Conservation (phyloP, 2,888 invertebrate species). For the Craniophora ligustri region DNA sequence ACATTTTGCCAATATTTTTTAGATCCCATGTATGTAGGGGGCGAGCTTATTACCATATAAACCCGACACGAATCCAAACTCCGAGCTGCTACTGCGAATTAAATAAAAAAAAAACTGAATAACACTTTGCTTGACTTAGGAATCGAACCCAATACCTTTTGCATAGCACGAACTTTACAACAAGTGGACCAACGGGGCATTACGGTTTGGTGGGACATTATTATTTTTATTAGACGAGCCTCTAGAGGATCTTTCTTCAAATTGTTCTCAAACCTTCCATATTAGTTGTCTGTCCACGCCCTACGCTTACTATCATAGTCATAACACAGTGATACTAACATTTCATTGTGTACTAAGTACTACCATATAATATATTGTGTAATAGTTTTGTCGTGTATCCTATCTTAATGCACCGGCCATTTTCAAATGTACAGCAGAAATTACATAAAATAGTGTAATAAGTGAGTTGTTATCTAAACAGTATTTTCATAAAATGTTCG, state of each 20-base stretch:
- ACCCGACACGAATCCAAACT: no score
- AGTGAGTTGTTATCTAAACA: conserved; percentile 3
- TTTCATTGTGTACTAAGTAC: conserved; percentile 37
- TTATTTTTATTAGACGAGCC: no score
- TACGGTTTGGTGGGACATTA: no score
- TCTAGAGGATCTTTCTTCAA: background rate
- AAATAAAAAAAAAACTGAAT: no score
- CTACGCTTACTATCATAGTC: background rate
- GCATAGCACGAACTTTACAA: no score
- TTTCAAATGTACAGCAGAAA: conserved; percentile 32
- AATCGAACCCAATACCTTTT: no score
- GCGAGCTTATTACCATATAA: no score
- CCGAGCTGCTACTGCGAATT: no score
- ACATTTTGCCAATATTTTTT: no score
- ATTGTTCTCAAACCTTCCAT: background rate
- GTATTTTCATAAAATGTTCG: conserved; percentile 20
- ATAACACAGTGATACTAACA: conserved; percentile 17
- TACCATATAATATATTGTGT: conserved; percentile 28
- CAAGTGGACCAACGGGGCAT: no score
- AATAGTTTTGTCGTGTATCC: conserved; percentile 21
- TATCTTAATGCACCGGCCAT: conserved; percentile 41
- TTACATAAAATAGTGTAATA: conserved; percentile 31
- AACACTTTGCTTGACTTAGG: no score
- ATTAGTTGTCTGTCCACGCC: conserved; percentile 5
- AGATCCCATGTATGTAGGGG: no score